These are phyloP conservation scores for Cheilosia scutellata DNA, from an alignment of 2,888 invertebrate species.

Conservation along the genomic window DNA sequence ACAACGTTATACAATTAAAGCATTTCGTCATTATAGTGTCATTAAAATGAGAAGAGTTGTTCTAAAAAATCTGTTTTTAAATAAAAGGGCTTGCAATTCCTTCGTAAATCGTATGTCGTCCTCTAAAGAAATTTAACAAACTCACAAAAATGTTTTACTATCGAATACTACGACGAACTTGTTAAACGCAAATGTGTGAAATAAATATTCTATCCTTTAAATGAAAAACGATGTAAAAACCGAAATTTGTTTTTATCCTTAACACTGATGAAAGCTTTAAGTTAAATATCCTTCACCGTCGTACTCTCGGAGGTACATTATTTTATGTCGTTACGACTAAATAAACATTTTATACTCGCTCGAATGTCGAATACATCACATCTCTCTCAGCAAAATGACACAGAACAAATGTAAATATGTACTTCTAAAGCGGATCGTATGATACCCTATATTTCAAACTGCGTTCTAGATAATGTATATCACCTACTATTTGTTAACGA, in stretches of 20 bases:
- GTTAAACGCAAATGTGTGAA: slow-evolving; percentile 12
- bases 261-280: slow-evolving; percentile 48
- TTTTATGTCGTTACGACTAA: slow-evolving; percentile 49
- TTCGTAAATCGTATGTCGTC: too few species aligned
- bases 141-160: not conserved
- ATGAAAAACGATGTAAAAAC: slow-evolving; percentile 22
- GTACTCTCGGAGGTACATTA: slow-evolving; percentile 5
- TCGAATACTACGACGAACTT: slow-evolving; percentile 1
- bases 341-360: slow-evolving; percentile 41
- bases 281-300: slow-evolving; percentile 38
- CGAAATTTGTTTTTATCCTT: slow-evolving; percentile 41
- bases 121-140: not conserved
- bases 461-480: too few species aligned
- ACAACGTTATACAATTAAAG: too few species aligned
- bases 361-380: not conserved
- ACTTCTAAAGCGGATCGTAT: too few species aligned
- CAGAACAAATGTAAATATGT: not conserved
- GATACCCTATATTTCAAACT: too few species aligned
- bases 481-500: too few species aligned
- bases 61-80: too few species aligned
- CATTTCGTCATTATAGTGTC: too few species aligned
- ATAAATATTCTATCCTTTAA: slow-evolving; percentile 22
- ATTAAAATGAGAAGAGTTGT: too few species aligned
- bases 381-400: not conserved
- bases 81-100: too few species aligned